phyloP scores from a whole-genome alignment of 2,888 invertebrate genomes.

The Apotomis capreana region DNA sequence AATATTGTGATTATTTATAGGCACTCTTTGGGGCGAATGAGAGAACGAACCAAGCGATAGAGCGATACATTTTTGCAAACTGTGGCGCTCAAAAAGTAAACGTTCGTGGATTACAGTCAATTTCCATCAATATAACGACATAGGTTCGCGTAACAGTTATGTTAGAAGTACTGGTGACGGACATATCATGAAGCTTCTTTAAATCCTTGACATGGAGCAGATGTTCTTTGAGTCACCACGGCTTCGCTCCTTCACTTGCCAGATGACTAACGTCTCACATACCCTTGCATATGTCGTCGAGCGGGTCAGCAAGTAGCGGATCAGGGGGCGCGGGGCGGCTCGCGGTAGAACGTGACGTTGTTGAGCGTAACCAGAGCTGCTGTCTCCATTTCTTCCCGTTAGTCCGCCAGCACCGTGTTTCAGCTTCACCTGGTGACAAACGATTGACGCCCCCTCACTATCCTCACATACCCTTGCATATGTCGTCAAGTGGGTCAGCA shows the following conservation, averaged over 20 bases:
- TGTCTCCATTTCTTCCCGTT: conserved; percentile 88
- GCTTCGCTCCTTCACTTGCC: not conserved
- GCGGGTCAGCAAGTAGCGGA: conserved; percentile 86
- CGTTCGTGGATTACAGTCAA: too few relatives aligned
- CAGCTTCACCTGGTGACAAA: conserved; percentile 42
- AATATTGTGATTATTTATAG: too few relatives aligned
- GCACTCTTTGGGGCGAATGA: too few relatives aligned
- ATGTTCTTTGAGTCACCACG: too few relatives aligned
- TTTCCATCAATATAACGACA: too few relatives aligned
- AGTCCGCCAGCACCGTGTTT: conserved; percentile 54
- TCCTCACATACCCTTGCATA: conserved; percentile 77
- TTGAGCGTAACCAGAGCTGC: conserved; percentile 92
- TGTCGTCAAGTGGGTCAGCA: conserved; percentile 89
- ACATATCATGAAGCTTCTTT: too few relatives aligned
- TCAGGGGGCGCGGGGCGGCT: conserved; percentile 77
- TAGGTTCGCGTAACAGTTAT: too few relatives aligned
- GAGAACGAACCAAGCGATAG: too few relatives aligned
- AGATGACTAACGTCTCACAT: not conserved
- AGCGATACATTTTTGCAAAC: too few relatives aligned
- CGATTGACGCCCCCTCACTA: not conserved
- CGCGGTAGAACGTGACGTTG: conserved; percentile 91
- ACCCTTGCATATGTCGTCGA: conserved; percentile 88
- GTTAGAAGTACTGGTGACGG: too few relatives aligned
- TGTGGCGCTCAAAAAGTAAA: too few relatives aligned
- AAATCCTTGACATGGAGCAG: too few relatives aligned